Evolutionary conservation across 2,888 invertebrate genomes (phyloP).

Genomic region (Julus scandinavius): DNA sequence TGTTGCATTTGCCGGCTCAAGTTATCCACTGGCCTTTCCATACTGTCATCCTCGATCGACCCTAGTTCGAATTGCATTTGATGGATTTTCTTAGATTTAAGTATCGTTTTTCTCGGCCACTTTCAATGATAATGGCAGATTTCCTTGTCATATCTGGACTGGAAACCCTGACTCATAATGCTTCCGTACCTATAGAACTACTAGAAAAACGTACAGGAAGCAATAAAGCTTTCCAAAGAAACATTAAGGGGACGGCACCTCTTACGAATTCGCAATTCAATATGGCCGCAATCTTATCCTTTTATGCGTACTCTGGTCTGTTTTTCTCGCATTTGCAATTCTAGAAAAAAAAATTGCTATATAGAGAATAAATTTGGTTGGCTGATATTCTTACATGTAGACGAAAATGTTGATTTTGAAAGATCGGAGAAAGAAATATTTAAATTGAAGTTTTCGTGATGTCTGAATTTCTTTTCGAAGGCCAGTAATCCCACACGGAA

Average conservation of each 20-base stretch:
- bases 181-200: neutral
- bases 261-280: conserved; percentile 26
- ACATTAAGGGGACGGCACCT: conserved; percentile 12
- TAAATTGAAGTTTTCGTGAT: too few relatives aligned
- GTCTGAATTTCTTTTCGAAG: too few relatives aligned
- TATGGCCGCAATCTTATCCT: neutral
- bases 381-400: too few relatives aligned
- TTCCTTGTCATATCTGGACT: conserved; percentile 22
- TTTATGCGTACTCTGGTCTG: neutral
- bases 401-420: too few relatives aligned
- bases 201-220: conserved; percentile 24
- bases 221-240: conserved; percentile 31
- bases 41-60: neutral
- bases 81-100: conserved; percentile 33
- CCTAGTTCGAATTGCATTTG: neutral
- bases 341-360: too few relatives aligned
- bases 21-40: neutral
- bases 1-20: neutral
- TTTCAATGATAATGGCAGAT: conserved; percentile 30
- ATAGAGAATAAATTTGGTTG: too few relatives aligned
- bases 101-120: conserved; percentile 38
- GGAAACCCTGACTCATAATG: neutral
- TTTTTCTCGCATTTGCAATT: neutral
- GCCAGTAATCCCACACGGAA: too few relatives aligned
- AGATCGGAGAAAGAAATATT: too few relatives aligned